Base-by-base conservation (phyloP, 2,888 invertebrate species). In the Seira ritae region DNA sequence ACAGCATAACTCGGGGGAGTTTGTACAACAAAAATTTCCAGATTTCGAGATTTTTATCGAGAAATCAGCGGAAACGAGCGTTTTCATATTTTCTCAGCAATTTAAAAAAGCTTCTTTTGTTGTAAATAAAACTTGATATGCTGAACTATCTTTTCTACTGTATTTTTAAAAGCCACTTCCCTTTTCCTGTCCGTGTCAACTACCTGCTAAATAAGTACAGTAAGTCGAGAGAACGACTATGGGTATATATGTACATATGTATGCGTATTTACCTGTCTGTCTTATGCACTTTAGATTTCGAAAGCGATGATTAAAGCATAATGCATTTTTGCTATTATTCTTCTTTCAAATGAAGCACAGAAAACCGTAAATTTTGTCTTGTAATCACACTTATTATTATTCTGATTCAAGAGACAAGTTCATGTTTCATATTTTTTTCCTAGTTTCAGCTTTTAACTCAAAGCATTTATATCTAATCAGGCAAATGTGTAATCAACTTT, bases 171-270 rank as follows among this genome's bases (percentile, higher is more conserved):
- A 80, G 77, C 84, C 84, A 80, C 84, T 86, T 86, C 86, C 86
- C 84, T 83, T 84, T 80, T 79, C 79, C 77, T 79, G 76, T 77
- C 72, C 70, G 82, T 80, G 85, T 85, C 85, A 85, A 84, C 84
- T 80, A 85, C 85, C 85, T 85, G 87, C 84, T 85, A 86, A 80
- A 85, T 84, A 87, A 84, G n/a, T n/a, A n/a, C n/a, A n/a, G n/a
- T n/a, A n/a, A n/a, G n/a, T n/a, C n/a, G n/a, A n/a, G n/a, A n/a
- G n/a, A n/a, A n/a, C n/a, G n/a, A n/a, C n/a, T n/a, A n/a, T n/a
- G n/a, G n/a, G n/a, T n/a, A n/a, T n/a, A n/a, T n/a, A n/a, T n/a
- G n/a, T n/a, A n/a, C n/a, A n/a, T n/a, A n/a, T n/a, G n/a, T n/a
- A n/a, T n/a, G n/a, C n/a, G n/a, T n/a, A n/a, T n/a, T n/a, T n/a